A percentile compares a stretch with the other conserved stretches of the same genome.
phyloP scores from a whole-genome alignment of 1,140 invertebrate genomes.

The Euura saliciscinereae region DNA sequence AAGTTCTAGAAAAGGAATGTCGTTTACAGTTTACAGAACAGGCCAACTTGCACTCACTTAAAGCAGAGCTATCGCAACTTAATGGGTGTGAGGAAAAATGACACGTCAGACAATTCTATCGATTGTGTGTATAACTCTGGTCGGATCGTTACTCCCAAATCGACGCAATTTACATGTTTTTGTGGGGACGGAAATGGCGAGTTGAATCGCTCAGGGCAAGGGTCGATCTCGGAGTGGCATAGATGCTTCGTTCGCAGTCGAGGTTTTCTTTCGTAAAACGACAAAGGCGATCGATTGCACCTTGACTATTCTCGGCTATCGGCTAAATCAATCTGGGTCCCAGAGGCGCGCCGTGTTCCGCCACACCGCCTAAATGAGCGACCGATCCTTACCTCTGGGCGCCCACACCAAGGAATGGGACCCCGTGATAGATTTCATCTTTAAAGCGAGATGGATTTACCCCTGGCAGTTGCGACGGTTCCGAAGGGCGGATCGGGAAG shows the following conservation, averaged over 20 bases:
- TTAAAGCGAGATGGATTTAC: slow-evolving; percentile 42
- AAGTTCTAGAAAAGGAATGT: too few relatives aligned
- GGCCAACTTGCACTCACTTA: too few relatives aligned
- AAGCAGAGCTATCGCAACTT: too few relatives aligned
- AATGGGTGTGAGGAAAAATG: background rate
- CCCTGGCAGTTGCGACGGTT: slow-evolving; percentile 13
- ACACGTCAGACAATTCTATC: too few relatives aligned
- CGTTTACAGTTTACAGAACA: too few relatives aligned
- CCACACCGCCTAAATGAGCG: slow-evolving; percentile 28
- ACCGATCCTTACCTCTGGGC: slow-evolving; percentile 24
- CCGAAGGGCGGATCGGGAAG: slow-evolving; percentile 14
- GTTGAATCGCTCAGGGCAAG: background rate
- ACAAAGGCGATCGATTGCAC: slow-evolving; percentile 4
- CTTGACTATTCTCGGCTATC: slow-evolving; percentile 20
- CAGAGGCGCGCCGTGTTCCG: slow-evolving; percentile 25
- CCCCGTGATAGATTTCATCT: slow-evolving; percentile 41
- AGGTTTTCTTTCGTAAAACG: background rate
- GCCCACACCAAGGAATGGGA: slow-evolving; percentile 25
- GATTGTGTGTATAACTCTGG: background rate
- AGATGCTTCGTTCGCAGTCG: background rate
- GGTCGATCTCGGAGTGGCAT: background rate
- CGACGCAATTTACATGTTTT: slow-evolving; percentile 1
- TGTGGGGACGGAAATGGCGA: background rate
- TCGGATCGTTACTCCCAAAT: background rate
- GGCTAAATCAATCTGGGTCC: slow-evolving; percentile 37